phyloP scores from a whole-genome alignment of 2,113 vertebrate genomes.

The Plotosus lineatus region DNA sequence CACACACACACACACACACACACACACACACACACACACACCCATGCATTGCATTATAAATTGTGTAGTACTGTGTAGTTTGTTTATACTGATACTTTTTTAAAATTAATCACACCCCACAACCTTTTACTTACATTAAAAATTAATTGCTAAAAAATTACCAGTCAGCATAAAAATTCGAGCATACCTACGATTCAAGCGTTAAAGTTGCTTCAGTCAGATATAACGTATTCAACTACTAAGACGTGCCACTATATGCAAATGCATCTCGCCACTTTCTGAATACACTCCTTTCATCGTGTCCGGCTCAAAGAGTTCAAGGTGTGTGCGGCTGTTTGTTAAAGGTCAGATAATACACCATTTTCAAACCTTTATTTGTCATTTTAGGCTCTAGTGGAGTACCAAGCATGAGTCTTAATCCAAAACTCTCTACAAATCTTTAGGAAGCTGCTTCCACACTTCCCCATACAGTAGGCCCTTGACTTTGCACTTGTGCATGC shows the following conservation, averaged over 20 bases:
- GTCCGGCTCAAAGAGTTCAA: background rate
- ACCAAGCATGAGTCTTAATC: too few species aligned
- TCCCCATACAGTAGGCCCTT: too few species aligned
- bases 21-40: background rate
- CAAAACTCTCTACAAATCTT: too few species aligned
- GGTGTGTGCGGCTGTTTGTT: background rate
- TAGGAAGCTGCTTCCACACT: too few species aligned
- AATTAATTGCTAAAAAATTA: background rate
- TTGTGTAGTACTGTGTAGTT: background rate
- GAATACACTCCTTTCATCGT: background rate
- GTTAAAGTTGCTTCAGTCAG: background rate
- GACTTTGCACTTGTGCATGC: too few species aligned
- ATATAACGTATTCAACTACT: background rate
- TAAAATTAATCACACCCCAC: background rate
- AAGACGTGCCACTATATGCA: background rate
- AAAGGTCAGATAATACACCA: too few species aligned
- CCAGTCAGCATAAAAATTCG: background rate
- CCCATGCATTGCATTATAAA: background rate
- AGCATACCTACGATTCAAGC: background rate
- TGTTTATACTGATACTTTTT: background rate
- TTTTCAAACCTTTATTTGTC: too few species aligned
- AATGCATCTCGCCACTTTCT: background rate
- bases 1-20: background rate
- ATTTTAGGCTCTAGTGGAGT: too few species aligned
- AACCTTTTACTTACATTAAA: background rate